Percentiles rank a stretch among this genome's conserved stretches.
These are phyloP conservation scores for Acipenser ruthenus DNA, from an alignment of 2,797 vertebrate genomes.

Conservation along the genomic window DNA sequence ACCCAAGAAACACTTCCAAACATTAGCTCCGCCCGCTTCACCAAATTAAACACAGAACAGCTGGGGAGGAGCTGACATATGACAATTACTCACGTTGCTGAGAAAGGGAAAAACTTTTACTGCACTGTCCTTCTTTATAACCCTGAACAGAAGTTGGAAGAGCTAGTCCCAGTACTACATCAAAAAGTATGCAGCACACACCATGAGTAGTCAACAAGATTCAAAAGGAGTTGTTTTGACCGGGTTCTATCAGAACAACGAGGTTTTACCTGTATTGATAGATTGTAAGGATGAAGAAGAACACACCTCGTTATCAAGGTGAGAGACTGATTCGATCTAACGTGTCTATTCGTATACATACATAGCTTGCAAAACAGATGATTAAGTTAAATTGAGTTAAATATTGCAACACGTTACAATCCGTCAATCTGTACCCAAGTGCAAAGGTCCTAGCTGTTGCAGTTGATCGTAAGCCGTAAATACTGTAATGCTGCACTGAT, in stretches of 20 bases:
- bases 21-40: conserved; percentile 15
- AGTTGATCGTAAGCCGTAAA: too few relatives aligned
- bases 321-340: conserved; percentile 20
- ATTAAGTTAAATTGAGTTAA: too few relatives aligned
- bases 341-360: too few relatives aligned
- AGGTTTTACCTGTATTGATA: conserved; percentile 35
- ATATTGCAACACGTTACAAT: too few relatives aligned
- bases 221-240: conserved; percentile 79
- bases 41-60: conserved; percentile 11
- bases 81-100: conserved; percentile 33
- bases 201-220: conserved; percentile 73
- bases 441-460: too few relatives aligned
- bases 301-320: conserved; percentile 39
- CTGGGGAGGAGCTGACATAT: conserved; percentile 32
- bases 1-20: too few relatives aligned
- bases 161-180: neutral
- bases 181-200: conserved; percentile 46
- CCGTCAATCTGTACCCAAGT: too few relatives aligned
- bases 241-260: conserved; percentile 75
- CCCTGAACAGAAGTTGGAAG: neutral
- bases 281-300: conserved; percentile 28
- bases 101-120: conserved; percentile 30
- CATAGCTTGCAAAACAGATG: too few relatives aligned
- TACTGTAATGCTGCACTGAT: too few relatives aligned
- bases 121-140: conserved; percentile 16